Conservation (phyloP, 2,113 vertebrate species). For the Heterotis niloticus region DNA sequence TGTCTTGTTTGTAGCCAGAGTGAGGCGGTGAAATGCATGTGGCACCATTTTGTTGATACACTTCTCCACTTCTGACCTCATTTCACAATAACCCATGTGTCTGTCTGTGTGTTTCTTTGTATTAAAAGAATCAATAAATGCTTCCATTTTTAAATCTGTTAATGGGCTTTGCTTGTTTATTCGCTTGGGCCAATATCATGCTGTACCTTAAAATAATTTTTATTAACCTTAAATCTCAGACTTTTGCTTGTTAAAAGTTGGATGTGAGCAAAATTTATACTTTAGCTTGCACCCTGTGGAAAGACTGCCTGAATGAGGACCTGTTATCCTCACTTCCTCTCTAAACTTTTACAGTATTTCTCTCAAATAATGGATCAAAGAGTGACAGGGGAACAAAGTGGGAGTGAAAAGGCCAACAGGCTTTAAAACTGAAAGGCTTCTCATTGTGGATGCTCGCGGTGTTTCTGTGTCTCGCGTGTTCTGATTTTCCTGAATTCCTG, state of each 20-base stretch:
- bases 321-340: neutral
- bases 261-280: neutral
- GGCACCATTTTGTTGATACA: slow-evolving; percentile 56
- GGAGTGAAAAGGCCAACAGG: neutral
- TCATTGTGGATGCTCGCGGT: neutral
- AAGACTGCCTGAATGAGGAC: neutral
- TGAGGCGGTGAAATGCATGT: slow-evolving; percentile 47
- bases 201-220: neutral
- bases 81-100: slow-evolving; percentile 53
- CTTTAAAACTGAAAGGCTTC: neutral
- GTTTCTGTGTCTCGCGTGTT: neutral
- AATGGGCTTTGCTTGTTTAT: neutral
- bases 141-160: slow-evolving; percentile 32
- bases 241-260: no score
- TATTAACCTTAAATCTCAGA: no score
- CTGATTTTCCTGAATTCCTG: neutral
- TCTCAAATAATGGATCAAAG: slow-evolving; percentile 14
- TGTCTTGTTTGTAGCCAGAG: slow-evolving; percentile 37
- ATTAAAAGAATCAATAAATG: slow-evolving; percentile 62
- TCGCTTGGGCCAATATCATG: neutral
- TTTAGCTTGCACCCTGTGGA: neutral
- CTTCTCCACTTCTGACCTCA: slow-evolving; percentile 48
- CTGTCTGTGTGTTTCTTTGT: slow-evolving; percentile 43
- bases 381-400: neutral
- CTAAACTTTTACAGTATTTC: slow-evolving; percentile 9